Conservation (phyloP, 2,113 vertebrate species). For the Albula goreensis region DNA sequence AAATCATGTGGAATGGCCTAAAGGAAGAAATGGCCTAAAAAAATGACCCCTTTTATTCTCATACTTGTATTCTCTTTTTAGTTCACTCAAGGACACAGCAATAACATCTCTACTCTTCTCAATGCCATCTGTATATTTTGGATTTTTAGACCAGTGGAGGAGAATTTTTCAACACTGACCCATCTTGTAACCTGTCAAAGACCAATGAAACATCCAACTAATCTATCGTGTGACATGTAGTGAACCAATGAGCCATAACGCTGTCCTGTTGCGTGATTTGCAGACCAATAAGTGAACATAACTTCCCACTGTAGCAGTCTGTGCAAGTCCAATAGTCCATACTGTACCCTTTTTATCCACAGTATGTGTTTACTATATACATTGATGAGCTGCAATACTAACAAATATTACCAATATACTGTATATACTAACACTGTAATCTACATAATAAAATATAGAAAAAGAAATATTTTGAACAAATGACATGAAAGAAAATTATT, state of each 20-base stretch:
- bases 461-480: background rate
- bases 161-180: background rate
- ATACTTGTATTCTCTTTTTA: background rate
- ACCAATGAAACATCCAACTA: background rate
- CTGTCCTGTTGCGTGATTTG: background rate
- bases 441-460: background rate
- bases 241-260: background rate
- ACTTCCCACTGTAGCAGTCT: background rate
- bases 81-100: background rate
- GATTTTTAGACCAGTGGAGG: background rate
- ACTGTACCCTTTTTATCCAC: background rate
- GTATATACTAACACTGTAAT: background rate
- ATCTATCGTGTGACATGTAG: too few relatives aligned
- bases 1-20: background rate
- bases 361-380: too few relatives aligned
- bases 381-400: too few relatives aligned
- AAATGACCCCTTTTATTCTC: background rate
- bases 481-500: too few relatives aligned
- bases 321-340: background rate
- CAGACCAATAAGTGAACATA: background rate
- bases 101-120: background rate
- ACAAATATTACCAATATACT: too few relatives aligned
- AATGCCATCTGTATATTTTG: background rate
- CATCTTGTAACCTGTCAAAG: background rate
- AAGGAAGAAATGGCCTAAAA: background rate